phyloP scores from a whole-genome alignment of 1,140 invertebrate species.

The Sycophila sp. region DNA sequence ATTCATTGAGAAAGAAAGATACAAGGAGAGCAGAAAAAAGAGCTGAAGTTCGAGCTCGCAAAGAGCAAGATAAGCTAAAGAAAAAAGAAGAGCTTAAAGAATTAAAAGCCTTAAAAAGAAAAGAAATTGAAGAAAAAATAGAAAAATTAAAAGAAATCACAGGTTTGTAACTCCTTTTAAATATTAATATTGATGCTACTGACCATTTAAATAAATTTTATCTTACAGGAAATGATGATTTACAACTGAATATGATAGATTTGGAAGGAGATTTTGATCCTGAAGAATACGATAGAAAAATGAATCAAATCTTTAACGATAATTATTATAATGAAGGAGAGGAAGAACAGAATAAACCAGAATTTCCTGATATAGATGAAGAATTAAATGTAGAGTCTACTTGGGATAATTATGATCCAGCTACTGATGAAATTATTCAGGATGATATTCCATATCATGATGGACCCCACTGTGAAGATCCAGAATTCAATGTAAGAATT shows the following conservation, averaged over 20 bases:
- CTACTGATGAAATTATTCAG: slow-evolving; percentile 52
- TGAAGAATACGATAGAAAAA: slow-evolving; percentile 84
- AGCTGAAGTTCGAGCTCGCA: slow-evolving; percentile 79
- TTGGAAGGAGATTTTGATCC: slow-evolving; percentile 94
- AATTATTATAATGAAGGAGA: slow-evolving; percentile 82
- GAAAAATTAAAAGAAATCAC: slow-evolving; percentile 89
- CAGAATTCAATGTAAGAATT: slow-evolving; percentile 78
- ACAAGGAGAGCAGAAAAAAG: slow-evolving; percentile 82
- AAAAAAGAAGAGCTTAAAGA: slow-evolving; percentile 89
- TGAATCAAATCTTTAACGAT: slow-evolving; percentile 88
- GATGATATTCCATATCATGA: slow-evolving; percentile 52
- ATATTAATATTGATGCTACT: slow-evolving; percentile 10
- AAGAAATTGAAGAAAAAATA: slow-evolving; percentile 92
- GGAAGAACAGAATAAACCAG: slow-evolving; percentile 81
- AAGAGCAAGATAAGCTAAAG: slow-evolving; percentile 82
- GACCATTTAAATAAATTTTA: neutral
- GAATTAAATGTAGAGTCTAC: slow-evolving; percentile 77
- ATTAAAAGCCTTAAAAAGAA: slow-evolving; percentile 86
- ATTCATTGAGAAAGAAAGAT: slow-evolving; percentile 84
- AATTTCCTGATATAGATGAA: slow-evolving; percentile 83
- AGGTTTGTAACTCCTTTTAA: slow-evolving; percentile 69
- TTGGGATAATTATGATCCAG: slow-evolving; percentile 77
- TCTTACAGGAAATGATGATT: slow-evolving; percentile 70
- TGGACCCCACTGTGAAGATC: slow-evolving; percentile 78
- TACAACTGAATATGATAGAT: slow-evolving; percentile 68